Percentiles rank a stretch among this genome's conserved stretches.
Conservation (phyloP, 1,140 invertebrate species). For the Camponotus floridanus region DNA sequence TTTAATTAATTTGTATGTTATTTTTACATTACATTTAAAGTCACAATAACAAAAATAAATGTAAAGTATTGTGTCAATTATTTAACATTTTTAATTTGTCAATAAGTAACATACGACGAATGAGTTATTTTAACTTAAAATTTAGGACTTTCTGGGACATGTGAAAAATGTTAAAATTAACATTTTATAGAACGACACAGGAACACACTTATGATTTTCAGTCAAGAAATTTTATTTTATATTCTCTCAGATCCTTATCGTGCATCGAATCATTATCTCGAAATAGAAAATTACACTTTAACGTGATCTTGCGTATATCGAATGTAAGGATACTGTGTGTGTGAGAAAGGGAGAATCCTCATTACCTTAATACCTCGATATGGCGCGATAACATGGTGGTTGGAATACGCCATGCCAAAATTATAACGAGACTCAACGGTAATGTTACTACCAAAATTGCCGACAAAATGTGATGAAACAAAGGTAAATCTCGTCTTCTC, state of each 20-base stretch:
- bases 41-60: too few species aligned
- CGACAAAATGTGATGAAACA: conserved; percentile 35
- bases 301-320: conserved; percentile 53
- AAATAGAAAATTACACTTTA: conserved; percentile 69
- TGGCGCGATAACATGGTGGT: background rate
- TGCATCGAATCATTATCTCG: conserved; percentile 58
- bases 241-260: conserved; percentile 38
- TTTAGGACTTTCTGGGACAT: too few species aligned
- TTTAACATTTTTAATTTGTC: too few species aligned
- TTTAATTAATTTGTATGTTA: too few species aligned
- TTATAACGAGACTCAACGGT: conserved; percentile 63
- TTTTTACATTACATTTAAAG: too few species aligned
- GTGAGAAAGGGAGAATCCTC: conserved; percentile 54
- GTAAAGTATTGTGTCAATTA: too few species aligned
- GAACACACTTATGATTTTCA: background rate
- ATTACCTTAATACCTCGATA: conserved; percentile 68
- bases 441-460: conserved; percentile 59
- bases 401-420: conserved; percentile 57
- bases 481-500: conserved; percentile 52
- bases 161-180: too few species aligned
- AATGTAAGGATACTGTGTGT: conserved; percentile 32
- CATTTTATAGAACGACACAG: background rate
- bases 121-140: too few species aligned
- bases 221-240: background rate
- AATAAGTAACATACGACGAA: too few species aligned